A percentile compares a stretch with the other conserved stretches of the same genome.
phyloP scores from a whole-genome alignment of 2,797 vertebrate species.

The Mareca strepera region DNA sequence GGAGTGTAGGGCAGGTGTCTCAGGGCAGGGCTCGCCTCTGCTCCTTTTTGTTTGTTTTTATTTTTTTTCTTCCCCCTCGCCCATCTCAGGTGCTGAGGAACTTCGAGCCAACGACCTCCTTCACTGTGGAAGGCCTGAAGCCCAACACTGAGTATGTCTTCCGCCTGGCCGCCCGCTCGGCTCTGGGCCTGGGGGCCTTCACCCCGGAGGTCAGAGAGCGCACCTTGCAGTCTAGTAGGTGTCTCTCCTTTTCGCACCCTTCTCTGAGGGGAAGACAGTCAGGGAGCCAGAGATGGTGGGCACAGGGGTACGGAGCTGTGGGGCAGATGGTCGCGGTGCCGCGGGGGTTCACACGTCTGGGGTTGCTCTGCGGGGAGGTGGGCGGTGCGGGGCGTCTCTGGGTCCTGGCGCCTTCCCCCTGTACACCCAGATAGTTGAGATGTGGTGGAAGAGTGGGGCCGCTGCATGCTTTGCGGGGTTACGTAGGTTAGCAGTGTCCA shows the following conservation, averaged over 20 bases:
- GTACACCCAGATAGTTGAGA: background rate
- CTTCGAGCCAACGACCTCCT: conserved; percentile 88
- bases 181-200: conserved; percentile 94
- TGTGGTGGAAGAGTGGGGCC: background rate
- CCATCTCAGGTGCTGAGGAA: conserved; percentile 86
- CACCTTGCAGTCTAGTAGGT: conserved; percentile 99
- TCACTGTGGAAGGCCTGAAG: conserved; percentile 90
- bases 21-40: background rate
- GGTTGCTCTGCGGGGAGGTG: background rate
- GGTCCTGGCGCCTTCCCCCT: background rate
- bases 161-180: conserved; percentile 93
- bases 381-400: fast-evolving
- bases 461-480: background rate
- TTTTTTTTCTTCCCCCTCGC: background rate
- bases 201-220: conserved; percentile 93
- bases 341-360: fast-evolving
- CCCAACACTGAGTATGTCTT: conserved; percentile 95
- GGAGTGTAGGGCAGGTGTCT: background rate
- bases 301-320: conserved; percentile 16
- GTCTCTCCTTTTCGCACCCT: conserved; percentile 74
- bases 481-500: fast-evolving
- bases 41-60: conserved; percentile 33
- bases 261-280: conserved; percentile 59
- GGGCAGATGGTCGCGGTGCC: background rate
- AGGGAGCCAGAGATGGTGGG: conserved; percentile 62